These are phyloP conservation scores for Callipepla californica DNA, from an alignment of 2,113 vertebrate genomes.

Conservation along the genomic window DNA sequence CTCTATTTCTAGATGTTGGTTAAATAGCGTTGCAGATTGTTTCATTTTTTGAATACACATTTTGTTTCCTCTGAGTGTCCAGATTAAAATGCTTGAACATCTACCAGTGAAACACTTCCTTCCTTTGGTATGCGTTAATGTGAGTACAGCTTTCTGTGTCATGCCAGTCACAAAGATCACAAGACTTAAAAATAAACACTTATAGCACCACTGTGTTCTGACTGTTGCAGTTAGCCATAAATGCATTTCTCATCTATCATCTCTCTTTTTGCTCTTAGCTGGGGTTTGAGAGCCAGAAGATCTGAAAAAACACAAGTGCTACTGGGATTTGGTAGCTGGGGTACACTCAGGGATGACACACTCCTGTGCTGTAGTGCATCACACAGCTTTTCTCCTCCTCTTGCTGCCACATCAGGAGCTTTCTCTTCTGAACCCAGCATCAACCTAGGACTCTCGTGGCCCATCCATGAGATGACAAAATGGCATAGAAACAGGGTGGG, in stretches of 20 bases:
- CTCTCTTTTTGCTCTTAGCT: constrained; percentile 2
- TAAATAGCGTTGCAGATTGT: constrained; percentile 14
- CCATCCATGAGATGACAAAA: not conserved
- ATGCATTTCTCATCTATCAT: not conserved
- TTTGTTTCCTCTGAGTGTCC: constrained; percentile 27
- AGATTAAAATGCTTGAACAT: constrained; percentile 60
- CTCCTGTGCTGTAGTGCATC: fast-evolving
- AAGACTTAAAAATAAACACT: constrained; percentile 14
- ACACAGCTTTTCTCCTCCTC: fast-evolving
- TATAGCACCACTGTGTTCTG: not conserved
- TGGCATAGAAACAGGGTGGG: not conserved
- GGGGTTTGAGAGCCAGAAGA: not conserved
- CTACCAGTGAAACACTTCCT: constrained; percentile 60
- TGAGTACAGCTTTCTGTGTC: constrained; percentile 20
- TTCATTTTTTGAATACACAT: constrained; percentile 22
- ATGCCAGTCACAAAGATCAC: constrained; percentile 43
- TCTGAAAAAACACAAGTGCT: not conserved
- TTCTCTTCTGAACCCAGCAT: not conserved
- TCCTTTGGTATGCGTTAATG: constrained; percentile 50
- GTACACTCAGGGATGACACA: not conserved
- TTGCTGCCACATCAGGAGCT: not conserved
- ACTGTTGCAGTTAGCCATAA: not conserved
- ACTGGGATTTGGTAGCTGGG: not conserved
- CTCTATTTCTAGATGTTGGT: not conserved
- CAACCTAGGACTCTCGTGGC: not conserved